phyloP scores from a whole-genome alignment of 2,797 vertebrate genomes.

The Labroides dimidiatus region DNA sequence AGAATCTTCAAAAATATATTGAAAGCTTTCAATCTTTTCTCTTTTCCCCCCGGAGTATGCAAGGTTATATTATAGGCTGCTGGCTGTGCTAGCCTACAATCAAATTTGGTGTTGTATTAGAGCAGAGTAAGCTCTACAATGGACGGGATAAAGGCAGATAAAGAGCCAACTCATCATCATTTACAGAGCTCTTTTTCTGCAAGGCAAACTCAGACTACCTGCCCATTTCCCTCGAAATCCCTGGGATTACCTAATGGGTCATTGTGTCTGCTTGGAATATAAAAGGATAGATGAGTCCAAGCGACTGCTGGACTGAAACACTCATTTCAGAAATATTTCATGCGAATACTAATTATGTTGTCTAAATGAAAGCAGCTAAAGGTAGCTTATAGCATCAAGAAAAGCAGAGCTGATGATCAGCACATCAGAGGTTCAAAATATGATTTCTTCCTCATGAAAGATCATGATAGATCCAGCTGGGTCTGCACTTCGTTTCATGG shows the following conservation, averaged over 20 bases:
- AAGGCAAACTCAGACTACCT: constrained; percentile 77
- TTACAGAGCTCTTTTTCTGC: constrained; percentile 72
- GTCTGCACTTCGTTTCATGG: background rate
- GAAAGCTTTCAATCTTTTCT: constrained; percentile 59
- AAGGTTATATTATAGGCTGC: constrained; percentile 54
- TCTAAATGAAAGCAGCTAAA: constrained; percentile 37
- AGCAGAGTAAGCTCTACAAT: constrained; percentile 65
- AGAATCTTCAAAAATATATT: constrained; percentile 54
- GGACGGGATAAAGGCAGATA: constrained; percentile 74
- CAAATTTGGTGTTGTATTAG: constrained; percentile 65
- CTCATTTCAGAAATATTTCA: constrained; percentile 51
- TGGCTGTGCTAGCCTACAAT: constrained; percentile 30
- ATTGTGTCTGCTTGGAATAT: constrained; percentile 72
- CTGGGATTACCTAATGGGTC: constrained; percentile 84
- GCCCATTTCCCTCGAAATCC: constrained; percentile 80
- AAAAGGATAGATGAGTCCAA: constrained; percentile 47
- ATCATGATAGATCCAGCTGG: background rate
- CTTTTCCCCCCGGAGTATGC: constrained; percentile 12
- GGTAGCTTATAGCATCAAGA: too few relatives aligned
- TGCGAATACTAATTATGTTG: constrained; percentile 48
- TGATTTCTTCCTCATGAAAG: too few relatives aligned
- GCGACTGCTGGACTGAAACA: constrained; percentile 35
- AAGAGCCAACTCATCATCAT: constrained; percentile 79
- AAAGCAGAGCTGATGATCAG: too few relatives aligned
- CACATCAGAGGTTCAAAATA: too few relatives aligned